Conservation (phyloP, 2,888 invertebrate species). For the Hirtodrosophila alboralis region DNA sequence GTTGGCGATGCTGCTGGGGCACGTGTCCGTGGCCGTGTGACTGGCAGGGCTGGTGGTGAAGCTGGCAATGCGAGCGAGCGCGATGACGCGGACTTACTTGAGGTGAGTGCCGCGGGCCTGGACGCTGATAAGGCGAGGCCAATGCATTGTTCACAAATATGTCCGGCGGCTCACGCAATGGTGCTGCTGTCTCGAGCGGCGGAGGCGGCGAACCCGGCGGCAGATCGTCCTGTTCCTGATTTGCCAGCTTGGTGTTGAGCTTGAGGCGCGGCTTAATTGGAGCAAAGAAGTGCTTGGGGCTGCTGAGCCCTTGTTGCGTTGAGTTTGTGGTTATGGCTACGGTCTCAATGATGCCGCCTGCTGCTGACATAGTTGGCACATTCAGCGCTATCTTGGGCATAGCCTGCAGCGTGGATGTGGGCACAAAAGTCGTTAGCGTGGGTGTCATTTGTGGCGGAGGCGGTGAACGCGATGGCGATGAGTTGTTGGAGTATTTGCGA, state of each 20-base stretch:
- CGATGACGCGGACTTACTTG: constrained; percentile 78
- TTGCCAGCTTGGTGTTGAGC: constrained; percentile 80
- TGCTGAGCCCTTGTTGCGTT: constrained; percentile 65
- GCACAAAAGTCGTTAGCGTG: constrained; percentile 77
- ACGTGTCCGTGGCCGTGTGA: constrained; percentile 23
- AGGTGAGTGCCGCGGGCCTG: constrained; percentile 56
- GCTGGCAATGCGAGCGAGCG: constrained; percentile 62
- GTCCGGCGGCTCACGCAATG: constrained; percentile 81
- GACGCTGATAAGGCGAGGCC: constrained; percentile 80
- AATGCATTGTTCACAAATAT: constrained; percentile 82
- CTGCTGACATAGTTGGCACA: constrained; percentile 21
- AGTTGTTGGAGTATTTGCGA: constrained; percentile 66
- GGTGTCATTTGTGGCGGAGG: constrained; percentile 41
- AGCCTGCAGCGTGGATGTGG: constrained; percentile 59
- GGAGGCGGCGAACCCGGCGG: constrained; percentile 66
- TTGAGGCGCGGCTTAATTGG: constrained; percentile 83
- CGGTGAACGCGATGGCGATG: constrained; percentile 65
- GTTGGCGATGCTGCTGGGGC: constrained; percentile 33
- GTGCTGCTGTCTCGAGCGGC: constrained; percentile 31
- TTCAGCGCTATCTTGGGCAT: constrained; percentile 63
- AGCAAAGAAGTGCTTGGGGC: constrained; percentile 85
- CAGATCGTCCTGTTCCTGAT: constrained; percentile 58
- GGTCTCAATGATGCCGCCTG: constrained; percentile 61
- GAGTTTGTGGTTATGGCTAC: constrained; percentile 80
- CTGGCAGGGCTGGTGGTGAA: constrained; percentile 40